Evolutionary conservation across 2,113 vertebrate genomes (phyloP), one percentile per base, ranked within the genome.

Genomic region (Lathamus discolor): DNA sequence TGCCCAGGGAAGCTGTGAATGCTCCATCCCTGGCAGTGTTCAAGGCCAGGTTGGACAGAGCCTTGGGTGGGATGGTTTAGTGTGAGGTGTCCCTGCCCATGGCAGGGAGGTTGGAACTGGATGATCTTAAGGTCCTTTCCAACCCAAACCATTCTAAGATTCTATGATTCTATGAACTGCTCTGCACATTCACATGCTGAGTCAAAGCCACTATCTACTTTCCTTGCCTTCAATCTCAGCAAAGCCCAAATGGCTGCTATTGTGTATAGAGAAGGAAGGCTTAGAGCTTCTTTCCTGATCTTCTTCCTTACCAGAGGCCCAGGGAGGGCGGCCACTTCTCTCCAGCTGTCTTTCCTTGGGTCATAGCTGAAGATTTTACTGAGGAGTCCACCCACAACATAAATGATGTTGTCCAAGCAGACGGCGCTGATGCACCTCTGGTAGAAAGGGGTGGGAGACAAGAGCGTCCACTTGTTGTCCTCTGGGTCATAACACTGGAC

Each of bases 401-500:
- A 98, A 68, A 98, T 98, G 22, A 75, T 95, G 61, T 96, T 95
- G 29, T 98, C 97, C 33, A 98, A 83, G 48, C 97, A 95, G 48
- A 98, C 97, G 0, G 98, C 98, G 22, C 95, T 98, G 13, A 98
- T 97, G 88, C 98, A 98, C 7, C 98, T 83, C 90, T 98, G 98
- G 44, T 96, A 95, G 92, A 98, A 98, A 13, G 98, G 98, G 6
- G 98, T 97, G 16, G 97, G 93, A 8, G 97, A 91, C 88, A 95
- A 54, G 6, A 97, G 96, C 0, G 70, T 97, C 98, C 98, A 98
- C n/a, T n/a, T 93, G 49, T 98, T 91, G 9, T 95, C 94, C 74
- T 96, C 86, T 14, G 98, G 98, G 83, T 98, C 87, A 0, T 98
- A 98, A 83, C 98, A 98, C 86, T 98, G 98, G 22, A 98, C 98